Evolutionary conservation across 2,113 vertebrate species (phyloP), one percentile per base, ranked within the genome.

Genomic region (Dolichallabes microphthalmus): DNA sequence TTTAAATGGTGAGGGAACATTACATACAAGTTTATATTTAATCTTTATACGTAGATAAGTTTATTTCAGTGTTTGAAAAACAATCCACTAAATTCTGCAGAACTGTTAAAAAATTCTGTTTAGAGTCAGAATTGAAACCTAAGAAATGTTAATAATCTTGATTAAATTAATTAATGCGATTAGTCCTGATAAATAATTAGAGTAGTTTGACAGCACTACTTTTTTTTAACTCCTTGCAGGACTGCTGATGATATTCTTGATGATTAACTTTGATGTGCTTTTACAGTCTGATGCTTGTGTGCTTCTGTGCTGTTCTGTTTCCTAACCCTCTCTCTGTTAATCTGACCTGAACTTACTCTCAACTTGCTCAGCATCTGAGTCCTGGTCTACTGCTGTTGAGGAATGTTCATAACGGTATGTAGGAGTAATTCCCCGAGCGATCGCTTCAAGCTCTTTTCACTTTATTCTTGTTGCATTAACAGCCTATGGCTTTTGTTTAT

Each of bases 361-460:
- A 91, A 88, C 94, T 95, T 94, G 93, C 86, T 92, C 94, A 92
- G 94, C 94, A 87, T 94, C 94, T 0, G 94, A 95, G 88, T 94
- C 96, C 93, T 95, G 94, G 93, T 95, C 94, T 91, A 90, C 95
- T 91, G 95, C 94, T 92, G 94, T 94, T 93, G 96, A 96, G 91
- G 95, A 96, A 88, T 96, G 86, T 83, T 89, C 91, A 96, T 86
- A 86, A 92, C 82, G 95, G 95, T 95, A 95, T 39, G 76, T 79
- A 60, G 76, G 76, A 60, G 55, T 35, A 79, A 17, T 22, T 35
- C 55, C 30, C 76, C 2, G 76, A 79, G 19, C 52, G 1, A 25
- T 25, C 20, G 60, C 55, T 79, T 79, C 11, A 79, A 45, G 32
- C 32, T 60, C 11, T 30, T 79, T 79, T 60, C 14, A 25, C 75